Conservation (phyloP, 2,888 invertebrate species). For the Parnassius glacialis region DNA sequence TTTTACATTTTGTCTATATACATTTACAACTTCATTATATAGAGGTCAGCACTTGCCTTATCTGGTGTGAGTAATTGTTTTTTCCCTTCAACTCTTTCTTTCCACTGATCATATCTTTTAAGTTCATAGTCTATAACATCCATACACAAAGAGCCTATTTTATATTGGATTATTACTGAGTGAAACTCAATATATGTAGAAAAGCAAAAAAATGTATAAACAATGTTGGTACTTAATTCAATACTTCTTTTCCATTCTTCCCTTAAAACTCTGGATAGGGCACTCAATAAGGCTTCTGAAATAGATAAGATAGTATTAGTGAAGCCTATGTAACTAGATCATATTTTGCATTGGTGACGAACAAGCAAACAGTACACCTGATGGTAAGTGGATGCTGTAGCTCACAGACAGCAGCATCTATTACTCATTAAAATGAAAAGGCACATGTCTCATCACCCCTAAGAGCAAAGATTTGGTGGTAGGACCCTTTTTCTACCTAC, state of each 20-base stretch:
- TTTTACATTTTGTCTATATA: neutral
- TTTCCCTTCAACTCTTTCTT: constrained; percentile 81
- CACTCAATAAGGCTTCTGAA: constrained; percentile 95
- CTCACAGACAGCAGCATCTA: no score
- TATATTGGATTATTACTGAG: constrained; percentile 95
- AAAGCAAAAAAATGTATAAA: constrained; percentile 98
- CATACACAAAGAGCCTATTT: constrained; percentile 98
- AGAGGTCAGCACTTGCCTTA: constrained; percentile 51
- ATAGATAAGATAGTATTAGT: neutral
- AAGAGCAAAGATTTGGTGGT: no score
- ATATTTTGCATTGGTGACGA: no score
- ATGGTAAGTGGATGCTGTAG: no score
- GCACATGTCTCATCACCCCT: no score
- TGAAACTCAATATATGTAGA: constrained; percentile 98
- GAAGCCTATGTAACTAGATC: neutral
- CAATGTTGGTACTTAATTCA: constrained; percentile 97
- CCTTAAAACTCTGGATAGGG: constrained; percentile 95
- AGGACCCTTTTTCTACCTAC: no score
- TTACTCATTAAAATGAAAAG: no score
- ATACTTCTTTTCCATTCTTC: constrained; percentile 99
- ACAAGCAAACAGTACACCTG: no score
- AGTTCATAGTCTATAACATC: constrained; percentile 97
- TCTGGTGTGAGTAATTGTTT: constrained; percentile 69
- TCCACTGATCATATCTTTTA: constrained; percentile 96
- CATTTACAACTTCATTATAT: neutral